These are phyloP conservation scores for Synanthedon formicaeformis DNA, from an alignment of 2,888 invertebrate genomes.

Conservation along the genomic window DNA sequence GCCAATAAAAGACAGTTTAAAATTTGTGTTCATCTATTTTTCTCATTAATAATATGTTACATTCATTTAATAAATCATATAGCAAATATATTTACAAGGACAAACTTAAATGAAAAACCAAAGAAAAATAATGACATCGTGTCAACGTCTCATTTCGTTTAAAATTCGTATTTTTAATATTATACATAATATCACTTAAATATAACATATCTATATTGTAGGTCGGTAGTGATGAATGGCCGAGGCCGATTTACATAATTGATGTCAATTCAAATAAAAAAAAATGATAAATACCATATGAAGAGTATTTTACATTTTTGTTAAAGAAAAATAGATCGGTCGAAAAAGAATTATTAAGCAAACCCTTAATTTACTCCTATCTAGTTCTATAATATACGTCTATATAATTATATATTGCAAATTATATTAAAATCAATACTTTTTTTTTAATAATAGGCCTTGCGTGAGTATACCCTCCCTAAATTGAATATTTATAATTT, in stretches of 20 bases:
- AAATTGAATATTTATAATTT: too few species aligned
- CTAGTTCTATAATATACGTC: too few species aligned
- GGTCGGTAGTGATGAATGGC: conserved; percentile 42
- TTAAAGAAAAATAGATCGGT: too few species aligned
- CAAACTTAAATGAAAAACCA: conserved; percentile 66
- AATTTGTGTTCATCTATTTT: conserved; percentile 67
- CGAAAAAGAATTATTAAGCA: too few species aligned
- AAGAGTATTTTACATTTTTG: too few species aligned
- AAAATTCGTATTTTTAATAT: conserved; percentile 69
- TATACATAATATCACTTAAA: conserved; percentile 64
- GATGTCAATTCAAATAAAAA: conserved; percentile 1
- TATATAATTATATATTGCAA: too few species aligned
- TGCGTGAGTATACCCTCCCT: too few species aligned
- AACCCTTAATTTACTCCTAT: too few species aligned
- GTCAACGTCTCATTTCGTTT: conserved; percentile 59
- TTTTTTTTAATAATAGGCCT: too few species aligned
- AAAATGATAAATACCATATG: too few species aligned
- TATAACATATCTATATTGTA: conserved; percentile 56
- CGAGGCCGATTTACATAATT: conserved; percentile 43
- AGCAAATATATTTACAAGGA: conserved; percentile 71
- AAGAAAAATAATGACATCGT: conserved; percentile 50
- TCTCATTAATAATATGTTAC: conserved; percentile 70
- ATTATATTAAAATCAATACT: too few species aligned
- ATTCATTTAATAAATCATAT: conserved; percentile 70
- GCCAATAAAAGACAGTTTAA: conserved; percentile 42